Conservation (phyloP, 2,797 vertebrate species). For the Danio aesculapii region DNA sequence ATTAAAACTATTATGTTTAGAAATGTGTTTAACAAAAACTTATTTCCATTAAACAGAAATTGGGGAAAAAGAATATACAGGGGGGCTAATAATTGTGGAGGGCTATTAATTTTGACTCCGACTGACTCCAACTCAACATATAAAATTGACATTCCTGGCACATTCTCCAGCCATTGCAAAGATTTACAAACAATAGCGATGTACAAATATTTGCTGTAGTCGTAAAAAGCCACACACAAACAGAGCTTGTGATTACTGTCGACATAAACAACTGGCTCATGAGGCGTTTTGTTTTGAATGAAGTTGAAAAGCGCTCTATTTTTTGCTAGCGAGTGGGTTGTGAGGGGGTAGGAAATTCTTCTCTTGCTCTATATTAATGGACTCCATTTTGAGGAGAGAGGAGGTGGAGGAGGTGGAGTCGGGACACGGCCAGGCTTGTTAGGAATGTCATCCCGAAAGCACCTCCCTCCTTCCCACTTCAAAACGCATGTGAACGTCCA, state of each 20-base stretch:
- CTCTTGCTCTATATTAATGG: slow-evolving; percentile 64
- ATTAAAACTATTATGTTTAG: no score
- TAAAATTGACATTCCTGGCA: background rate
- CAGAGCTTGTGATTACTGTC: background rate
- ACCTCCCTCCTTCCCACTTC: slow-evolving; percentile 48
- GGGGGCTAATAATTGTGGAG: no score
- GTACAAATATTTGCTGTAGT: slow-evolving; percentile 7
- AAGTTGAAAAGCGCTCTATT: slow-evolving; percentile 32
- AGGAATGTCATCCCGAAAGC: slow-evolving; percentile 66
- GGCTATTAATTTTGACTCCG: no score
- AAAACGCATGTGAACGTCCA: slow-evolving; percentile 47
- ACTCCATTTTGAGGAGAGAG: slow-evolving; percentile 54
- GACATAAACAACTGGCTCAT: slow-evolving; percentile 20
- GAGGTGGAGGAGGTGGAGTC: slow-evolving; percentile 43
- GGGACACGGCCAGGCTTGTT: slow-evolving; percentile 74
- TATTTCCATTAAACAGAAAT: no score
- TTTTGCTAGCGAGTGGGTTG: slow-evolving; percentile 19
- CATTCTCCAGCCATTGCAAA: background rate
- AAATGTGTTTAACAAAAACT: no score
- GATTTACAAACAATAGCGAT: background rate
- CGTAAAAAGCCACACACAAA: background rate
- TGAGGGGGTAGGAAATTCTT: slow-evolving; percentile 62
- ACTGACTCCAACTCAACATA: no score
- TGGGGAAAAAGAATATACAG: no score
- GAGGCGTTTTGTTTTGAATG: slow-evolving; percentile 40